phyloP scores from a whole-genome alignment of 2,113 vertebrate species.

The Bambusicola thoracicus region DNA sequence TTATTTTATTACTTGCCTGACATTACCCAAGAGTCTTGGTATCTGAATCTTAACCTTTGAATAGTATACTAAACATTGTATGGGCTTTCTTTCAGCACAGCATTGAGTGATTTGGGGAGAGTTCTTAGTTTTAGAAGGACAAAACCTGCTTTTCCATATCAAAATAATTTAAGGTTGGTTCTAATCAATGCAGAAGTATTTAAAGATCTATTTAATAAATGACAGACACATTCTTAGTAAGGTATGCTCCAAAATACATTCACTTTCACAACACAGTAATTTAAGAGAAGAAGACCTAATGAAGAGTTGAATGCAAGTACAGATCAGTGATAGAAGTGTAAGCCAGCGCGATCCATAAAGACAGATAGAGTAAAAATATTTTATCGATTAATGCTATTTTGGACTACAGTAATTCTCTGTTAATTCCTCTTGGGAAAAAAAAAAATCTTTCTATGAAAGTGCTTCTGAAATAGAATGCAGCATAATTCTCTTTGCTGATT shows the following conservation, averaged over 20 bases:
- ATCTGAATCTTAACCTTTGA: neutral
- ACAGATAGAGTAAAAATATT: neutral
- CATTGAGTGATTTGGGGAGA: neutral
- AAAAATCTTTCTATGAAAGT: neutral
- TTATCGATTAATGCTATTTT: neutral
- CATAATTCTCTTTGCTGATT: neutral
- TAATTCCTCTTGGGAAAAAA: neutral
- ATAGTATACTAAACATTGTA: neutral
- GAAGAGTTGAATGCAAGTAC: neutral
- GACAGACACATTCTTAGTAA: neutral
- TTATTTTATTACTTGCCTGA: constrained; percentile 1
- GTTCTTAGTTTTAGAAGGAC: neutral
- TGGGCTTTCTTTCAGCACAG: neutral
- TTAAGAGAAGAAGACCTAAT: neutral
- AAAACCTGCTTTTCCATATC: neutral
- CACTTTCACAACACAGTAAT: neutral
- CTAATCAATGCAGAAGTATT: neutral
- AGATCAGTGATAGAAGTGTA: neutral
- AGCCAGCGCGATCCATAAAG: neutral
- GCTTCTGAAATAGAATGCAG: neutral
- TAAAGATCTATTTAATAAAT: neutral
- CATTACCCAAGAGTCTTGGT: neutral
- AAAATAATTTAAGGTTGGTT: neutral
- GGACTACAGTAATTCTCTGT: neutral
- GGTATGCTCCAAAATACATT: neutral